These are phyloP conservation scores for Glareola pratincola DNA, from an alignment of 2,113 vertebrate genomes.

Conservation along the genomic window DNA sequence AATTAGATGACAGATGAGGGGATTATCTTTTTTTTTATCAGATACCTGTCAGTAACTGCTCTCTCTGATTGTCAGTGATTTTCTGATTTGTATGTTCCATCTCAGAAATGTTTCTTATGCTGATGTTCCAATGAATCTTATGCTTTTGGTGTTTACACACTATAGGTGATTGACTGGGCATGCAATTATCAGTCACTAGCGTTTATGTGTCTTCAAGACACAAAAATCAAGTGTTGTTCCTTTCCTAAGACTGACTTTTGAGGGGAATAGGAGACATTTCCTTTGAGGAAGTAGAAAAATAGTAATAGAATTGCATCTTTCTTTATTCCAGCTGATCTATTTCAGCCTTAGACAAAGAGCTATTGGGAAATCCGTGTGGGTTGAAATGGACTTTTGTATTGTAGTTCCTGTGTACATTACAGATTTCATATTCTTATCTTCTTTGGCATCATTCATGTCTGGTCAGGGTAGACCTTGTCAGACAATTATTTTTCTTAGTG, in stretches of 20 bases:
- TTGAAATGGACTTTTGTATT: not conserved
- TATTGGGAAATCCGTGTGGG: not conserved
- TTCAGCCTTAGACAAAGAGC: not conserved
- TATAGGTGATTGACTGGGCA: not conserved
- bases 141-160: not conserved
- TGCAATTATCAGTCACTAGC: not conserved
- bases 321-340: not conserved
- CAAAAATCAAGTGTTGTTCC: not conserved
- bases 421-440: conserved; percentile 7
- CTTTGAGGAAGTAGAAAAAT: not conserved
- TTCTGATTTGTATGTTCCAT: not conserved
- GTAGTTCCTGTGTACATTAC: not conserved
- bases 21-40: not conserved
- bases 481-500: not conserved
- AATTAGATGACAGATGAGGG: not conserved
- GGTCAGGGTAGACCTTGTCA: not conserved
- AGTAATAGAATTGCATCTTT: not conserved
- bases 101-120: not conserved
- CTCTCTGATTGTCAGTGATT: not conserved
- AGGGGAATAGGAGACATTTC: not conserved
- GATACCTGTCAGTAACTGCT: not conserved
- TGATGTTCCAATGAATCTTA: not conserved
- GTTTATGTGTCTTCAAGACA: not conserved
- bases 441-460: not conserved
- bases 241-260: not conserved